These are phyloP conservation scores for Maniola jurtina DNA, from an alignment of 1,140 invertebrate genomes.

Conservation along the genomic window DNA sequence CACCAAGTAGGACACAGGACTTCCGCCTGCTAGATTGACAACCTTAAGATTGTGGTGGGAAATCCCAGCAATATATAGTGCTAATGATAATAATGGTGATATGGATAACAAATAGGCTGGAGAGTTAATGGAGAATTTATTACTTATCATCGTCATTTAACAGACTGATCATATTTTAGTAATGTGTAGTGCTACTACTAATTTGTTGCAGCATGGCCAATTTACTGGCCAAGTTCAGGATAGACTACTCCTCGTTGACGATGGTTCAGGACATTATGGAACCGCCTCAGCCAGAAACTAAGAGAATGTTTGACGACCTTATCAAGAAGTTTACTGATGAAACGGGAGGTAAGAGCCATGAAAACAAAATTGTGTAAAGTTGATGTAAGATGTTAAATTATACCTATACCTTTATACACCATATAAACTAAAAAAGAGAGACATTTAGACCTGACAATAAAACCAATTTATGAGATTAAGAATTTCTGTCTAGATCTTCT, in stretches of 20 bases:
- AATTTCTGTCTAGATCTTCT: not conserved
- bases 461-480: not conserved
- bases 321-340: slow-evolving; percentile 83
- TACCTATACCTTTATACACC: too few relatives aligned
- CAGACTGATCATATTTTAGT: too few relatives aligned
- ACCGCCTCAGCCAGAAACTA: slow-evolving; percentile 84
- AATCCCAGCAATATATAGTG: too few relatives aligned
- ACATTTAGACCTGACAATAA: too few relatives aligned
- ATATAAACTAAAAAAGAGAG: too few relatives aligned
- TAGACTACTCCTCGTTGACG: slow-evolving; percentile 93
- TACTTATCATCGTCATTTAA: too few relatives aligned
- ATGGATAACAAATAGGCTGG: too few relatives aligned
- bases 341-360: slow-evolving; percentile 54
- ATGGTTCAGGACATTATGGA: slow-evolving; percentile 93
- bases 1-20: too few relatives aligned
- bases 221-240: slow-evolving; percentile 94
- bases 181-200: not conserved
- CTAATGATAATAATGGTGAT: too few relatives aligned
- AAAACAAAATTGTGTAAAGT: not conserved
- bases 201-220: slow-evolving; percentile 90
- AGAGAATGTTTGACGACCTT: slow-evolving; percentile 85
- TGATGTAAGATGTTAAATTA: slow-evolving; percentile 47
- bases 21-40: too few relatives aligned
- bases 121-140: too few relatives aligned
- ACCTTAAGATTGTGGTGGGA: too few relatives aligned